A percentile compares a stretch with the other conserved stretches of the same genome.
Conservation (phyloP, 2,113 vertebrate species). For the Microtus montanus region DNA sequence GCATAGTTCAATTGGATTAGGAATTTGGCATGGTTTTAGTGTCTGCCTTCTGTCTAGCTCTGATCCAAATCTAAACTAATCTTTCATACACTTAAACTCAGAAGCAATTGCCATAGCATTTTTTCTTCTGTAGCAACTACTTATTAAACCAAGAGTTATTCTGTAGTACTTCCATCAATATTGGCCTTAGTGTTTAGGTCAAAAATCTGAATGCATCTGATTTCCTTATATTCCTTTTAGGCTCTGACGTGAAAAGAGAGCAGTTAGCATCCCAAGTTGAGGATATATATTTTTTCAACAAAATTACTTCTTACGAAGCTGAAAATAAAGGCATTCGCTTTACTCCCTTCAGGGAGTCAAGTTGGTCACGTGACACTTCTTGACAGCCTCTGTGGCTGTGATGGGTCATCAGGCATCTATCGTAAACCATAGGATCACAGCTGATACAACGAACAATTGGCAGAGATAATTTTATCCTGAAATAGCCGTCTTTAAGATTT, state of each 20-base stretch:
- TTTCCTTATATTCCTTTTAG: not conserved
- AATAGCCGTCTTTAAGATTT: not conserved
- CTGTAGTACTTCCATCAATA: not conserved
- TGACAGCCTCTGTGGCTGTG: not conserved
- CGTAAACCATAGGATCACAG: not conserved
- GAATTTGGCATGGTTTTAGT: not conserved
- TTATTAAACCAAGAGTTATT: not conserved
- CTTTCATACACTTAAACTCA: not conserved
- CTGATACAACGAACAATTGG: not conserved
- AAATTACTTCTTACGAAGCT: not conserved
- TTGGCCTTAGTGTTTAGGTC: not conserved
- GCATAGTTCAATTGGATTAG: not conserved
- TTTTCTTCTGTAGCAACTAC: not conserved
- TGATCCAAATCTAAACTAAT: not conserved
- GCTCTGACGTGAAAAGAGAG: not conserved
- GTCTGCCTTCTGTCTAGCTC: not conserved
- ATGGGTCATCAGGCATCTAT: not conserved
- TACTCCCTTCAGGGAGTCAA: not conserved
- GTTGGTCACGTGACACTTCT: not conserved
- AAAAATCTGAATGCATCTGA: not conserved
- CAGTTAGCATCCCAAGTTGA: not conserved
- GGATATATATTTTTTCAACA: not conserved
- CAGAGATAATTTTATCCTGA: slow-evolving; percentile 40
- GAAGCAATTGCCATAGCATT: not conserved
- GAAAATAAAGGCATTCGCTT: slow-evolving; percentile 12